Percentiles rank a stretch among this genome's conserved stretches.
Conservation (phyloP, 2,113 vertebrate species). For the Pteropus alecto region DNA sequence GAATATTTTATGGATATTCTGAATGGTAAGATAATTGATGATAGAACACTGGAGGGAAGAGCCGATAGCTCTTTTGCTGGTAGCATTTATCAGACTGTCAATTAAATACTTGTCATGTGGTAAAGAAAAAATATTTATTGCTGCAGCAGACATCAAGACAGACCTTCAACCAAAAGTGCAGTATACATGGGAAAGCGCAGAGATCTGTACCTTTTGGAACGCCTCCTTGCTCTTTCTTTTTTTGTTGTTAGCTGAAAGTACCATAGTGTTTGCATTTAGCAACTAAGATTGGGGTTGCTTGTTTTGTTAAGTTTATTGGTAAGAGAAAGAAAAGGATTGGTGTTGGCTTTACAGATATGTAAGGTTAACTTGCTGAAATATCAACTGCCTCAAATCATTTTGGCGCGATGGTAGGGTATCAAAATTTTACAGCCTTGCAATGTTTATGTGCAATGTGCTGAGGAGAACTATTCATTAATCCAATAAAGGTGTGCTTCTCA, state of each 20-base stretch:
- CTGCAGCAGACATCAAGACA: slow-evolving; percentile 47
- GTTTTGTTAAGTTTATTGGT: neutral
- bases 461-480: neutral
- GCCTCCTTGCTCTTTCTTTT: neutral
- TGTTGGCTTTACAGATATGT: neutral
- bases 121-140: slow-evolving; percentile 67
- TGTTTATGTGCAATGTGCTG: neutral
- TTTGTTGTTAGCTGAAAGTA: neutral
- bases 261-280: neutral
- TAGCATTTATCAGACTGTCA: slow-evolving; percentile 73
- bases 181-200: neutral
- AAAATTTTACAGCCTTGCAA: neutral
- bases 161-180: slow-evolving; percentile 36
- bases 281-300: neutral
- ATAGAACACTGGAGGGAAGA: slow-evolving; percentile 42
- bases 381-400: slow-evolving; percentile 4
- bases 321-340: neutral
- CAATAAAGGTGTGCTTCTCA: neutral
- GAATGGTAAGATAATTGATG: slow-evolving; percentile 69
- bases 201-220: neutral
- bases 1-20: slow-evolving; percentile 67
- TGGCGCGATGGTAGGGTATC: neutral
- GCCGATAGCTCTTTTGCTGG: slow-evolving; percentile 39
- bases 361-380: slow-evolving; percentile 24
- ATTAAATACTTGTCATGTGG: slow-evolving; percentile 67